Percentiles rank a stretch among this genome's conserved stretches.
Evolutionary conservation across 1,140 invertebrate genomes (phyloP).

Genomic region (Drosophila virilis): DNA sequence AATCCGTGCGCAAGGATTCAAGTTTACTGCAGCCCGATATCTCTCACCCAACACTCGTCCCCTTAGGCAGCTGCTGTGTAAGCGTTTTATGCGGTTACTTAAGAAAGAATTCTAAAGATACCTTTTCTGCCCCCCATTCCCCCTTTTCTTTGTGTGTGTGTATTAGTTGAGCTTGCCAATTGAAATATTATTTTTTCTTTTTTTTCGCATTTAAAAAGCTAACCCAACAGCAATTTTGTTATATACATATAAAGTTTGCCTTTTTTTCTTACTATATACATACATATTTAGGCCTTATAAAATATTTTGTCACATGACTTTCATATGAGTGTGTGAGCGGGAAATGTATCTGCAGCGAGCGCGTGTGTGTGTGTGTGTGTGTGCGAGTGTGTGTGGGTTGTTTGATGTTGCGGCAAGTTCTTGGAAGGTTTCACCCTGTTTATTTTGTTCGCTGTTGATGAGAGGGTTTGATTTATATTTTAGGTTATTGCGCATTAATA

Average conservation of each 20-base stretch:
- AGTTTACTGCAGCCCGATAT: not conserved
- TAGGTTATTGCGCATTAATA: constrained; percentile 58
- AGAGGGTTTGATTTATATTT: constrained; percentile 46
- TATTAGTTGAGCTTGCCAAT: constrained; percentile 38
- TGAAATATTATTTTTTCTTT: constrained; percentile 34
- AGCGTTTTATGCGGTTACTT: constrained; percentile 53
- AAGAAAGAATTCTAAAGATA: constrained; percentile 71
- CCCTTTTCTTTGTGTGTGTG: constrained; percentile 4
- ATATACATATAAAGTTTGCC: constrained; percentile 45
- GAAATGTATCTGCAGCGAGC: not conserved
- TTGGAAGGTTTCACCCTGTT: constrained; percentile 42
- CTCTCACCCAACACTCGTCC: not conserved
- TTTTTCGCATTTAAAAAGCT: constrained; percentile 47
- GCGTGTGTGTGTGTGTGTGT: constrained; percentile 4
- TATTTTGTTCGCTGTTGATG: constrained; percentile 7
- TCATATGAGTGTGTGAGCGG: constrained; percentile 1
- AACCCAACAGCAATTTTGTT: constrained; percentile 60
- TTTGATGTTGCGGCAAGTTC: constrained; percentile 40
- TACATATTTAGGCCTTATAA: constrained; percentile 35
- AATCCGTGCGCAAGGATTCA: constrained; percentile 50
- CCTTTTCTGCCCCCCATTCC: constrained; percentile 11
- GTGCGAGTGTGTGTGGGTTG: constrained; percentile 11
- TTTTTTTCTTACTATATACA: constrained; percentile 17
- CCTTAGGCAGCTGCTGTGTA: constrained; percentile 39
- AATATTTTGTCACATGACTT: constrained; percentile 44